Evolutionary conservation across 2,797 vertebrate genomes (phyloP).

Genomic region (Hippoglossus hippoglossus): DNA sequence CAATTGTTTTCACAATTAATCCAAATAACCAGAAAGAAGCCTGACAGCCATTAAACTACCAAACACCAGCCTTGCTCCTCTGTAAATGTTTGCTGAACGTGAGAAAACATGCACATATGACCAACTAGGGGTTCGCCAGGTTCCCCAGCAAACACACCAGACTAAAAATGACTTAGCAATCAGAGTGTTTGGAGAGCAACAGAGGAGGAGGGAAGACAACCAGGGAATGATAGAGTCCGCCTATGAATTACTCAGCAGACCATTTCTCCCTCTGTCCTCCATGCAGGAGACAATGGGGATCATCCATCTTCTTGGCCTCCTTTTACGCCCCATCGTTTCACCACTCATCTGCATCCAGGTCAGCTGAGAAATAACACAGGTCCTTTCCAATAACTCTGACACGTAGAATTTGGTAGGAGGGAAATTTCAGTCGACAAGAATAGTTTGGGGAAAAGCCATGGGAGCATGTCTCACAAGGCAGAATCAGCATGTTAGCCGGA

Average conservation of each 20-base stretch:
- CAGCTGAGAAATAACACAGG: slow-evolving; percentile 61
- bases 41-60: slow-evolving; percentile 21
- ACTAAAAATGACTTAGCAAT: slow-evolving; percentile 73
- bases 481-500: neutral
- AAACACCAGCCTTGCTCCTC: slow-evolving; percentile 27
- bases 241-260: slow-evolving; percentile 78
- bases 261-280: slow-evolving; percentile 61
- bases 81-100: slow-evolving; percentile 66
- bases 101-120: slow-evolving; percentile 53
- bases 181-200: slow-evolving; percentile 70
- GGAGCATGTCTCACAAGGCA: slow-evolving; percentile 3
- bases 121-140: slow-evolving; percentile 51
- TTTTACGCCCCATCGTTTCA: slow-evolving; percentile 68
- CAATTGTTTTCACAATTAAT: neutral
- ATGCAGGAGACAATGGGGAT: slow-evolving; percentile 73
- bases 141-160: slow-evolving; percentile 57
- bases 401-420: slow-evolving; percentile 10
- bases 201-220: slow-evolving; percentile 57
- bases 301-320: slow-evolving; percentile 79
- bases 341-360: slow-evolving; percentile 75
- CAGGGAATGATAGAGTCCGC: slow-evolving; percentile 63
- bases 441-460: neutral
- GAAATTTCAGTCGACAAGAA: slow-evolving; percentile 9
- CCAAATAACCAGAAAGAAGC: slow-evolving; percentile 33
- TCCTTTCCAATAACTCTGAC: slow-evolving; percentile 35